These are phyloP conservation scores for Rhinolophus sinicus DNA, from an alignment of 2,113 vertebrate genomes.

Conservation along the genomic window DNA sequence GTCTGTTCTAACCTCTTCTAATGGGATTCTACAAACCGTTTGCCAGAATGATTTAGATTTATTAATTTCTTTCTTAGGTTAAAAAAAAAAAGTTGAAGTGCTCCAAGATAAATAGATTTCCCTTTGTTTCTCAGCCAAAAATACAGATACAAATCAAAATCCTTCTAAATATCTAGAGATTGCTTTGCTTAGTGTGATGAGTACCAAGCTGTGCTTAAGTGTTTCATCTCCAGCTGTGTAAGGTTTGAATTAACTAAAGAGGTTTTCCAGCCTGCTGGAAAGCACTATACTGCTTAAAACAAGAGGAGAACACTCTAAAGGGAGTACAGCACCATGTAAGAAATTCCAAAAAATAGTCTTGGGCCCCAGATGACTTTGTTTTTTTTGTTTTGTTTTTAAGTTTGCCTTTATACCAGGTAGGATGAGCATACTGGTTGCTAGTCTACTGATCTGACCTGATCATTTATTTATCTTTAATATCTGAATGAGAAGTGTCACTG, in stretches of 20 bases:
- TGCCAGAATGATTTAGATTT: not conserved
- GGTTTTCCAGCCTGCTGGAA: not conserved
- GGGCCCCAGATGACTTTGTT: not conserved
- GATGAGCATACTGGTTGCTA: not conserved
- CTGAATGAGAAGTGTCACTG: not conserved
- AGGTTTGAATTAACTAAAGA: not conserved
- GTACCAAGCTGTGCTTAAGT: not conserved
- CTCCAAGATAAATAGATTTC: not conserved
- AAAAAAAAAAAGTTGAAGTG: not conserved
- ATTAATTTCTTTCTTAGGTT: constrained; percentile 5
- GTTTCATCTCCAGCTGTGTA: not conserved
- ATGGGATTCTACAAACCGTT: not conserved
- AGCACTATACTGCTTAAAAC: not conserved
- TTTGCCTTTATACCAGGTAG: not conserved
- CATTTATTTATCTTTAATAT: constrained; percentile 20
- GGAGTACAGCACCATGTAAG: not conserved
- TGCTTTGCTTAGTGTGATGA: not conserved
- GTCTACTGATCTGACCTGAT: not conserved
- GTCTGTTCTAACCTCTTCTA: not conserved
- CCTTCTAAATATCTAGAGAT: not conserved
- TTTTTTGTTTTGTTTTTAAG: not conserved
- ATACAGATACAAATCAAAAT: constrained; percentile 32
- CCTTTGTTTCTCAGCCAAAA: not conserved
- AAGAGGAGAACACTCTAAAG: not conserved
- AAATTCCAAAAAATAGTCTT: not conserved